Evolutionary conservation across 2,797 vertebrate species (phyloP).

Genomic region (Apogon hyalosoma): DNA sequence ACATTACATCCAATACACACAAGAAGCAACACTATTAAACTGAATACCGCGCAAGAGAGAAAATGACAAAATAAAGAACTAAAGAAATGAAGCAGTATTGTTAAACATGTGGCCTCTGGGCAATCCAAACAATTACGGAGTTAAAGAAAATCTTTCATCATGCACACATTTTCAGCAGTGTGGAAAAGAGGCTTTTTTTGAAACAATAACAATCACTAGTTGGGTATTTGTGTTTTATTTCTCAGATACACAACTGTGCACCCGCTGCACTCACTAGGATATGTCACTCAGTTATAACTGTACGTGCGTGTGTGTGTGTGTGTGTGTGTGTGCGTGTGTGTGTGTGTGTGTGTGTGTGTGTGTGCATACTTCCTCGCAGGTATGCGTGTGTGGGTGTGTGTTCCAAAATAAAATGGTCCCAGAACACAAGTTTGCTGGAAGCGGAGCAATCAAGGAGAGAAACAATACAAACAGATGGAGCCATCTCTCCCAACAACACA

Average conservation of each 20-base stretch:
- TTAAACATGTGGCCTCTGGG: conserved; percentile 26
- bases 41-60: background rate
- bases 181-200: conserved; percentile 31
- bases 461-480: conserved; percentile 79
- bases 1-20: conserved; percentile 23
- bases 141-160: conserved; percentile 28
- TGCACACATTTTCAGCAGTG: conserved; percentile 22
- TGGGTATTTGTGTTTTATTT: conserved; percentile 37
- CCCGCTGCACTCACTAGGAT: conserved; percentile 39
- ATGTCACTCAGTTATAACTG: conserved; percentile 52
- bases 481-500: conserved; percentile 46
- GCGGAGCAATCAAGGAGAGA: conserved; percentile 61
- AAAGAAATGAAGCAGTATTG: conserved; percentile 8
- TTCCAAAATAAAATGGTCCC: conserved; percentile 56
- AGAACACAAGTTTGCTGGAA: conserved; percentile 66
- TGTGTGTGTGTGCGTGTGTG: too few species aligned
- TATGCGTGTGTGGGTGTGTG: conserved; percentile 55
- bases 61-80: conserved; percentile 2
- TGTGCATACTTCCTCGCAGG: conserved; percentile 39
- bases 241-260: conserved; percentile 51
- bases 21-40: background rate
- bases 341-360: conserved; percentile 18
- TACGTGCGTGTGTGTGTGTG: too few species aligned
- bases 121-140: conserved; percentile 17
- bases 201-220: conserved; percentile 44